These are phyloP conservation scores for Teleogryllus occipitalis DNA, from an alignment of 1,140 invertebrate species.

Conservation along the genomic window DNA sequence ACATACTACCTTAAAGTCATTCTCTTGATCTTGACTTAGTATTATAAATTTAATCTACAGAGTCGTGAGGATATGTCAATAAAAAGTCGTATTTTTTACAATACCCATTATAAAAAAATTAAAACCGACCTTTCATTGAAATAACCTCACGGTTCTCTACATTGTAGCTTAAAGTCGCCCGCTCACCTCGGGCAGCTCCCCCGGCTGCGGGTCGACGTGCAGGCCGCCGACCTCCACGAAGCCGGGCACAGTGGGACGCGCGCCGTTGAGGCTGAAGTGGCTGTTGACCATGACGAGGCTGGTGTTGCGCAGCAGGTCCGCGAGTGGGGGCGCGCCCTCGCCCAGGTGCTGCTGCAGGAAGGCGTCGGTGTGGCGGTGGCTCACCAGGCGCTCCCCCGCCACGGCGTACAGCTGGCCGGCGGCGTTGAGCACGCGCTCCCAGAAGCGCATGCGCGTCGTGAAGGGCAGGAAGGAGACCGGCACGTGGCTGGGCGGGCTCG, in stretches of 20 bases:
- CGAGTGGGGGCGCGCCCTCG: neutral
- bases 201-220: neutral
- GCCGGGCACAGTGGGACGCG: neutral
- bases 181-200: neutral
- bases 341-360: neutral
- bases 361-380: neutral
- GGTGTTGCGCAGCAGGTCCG: neutral
- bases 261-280: neutral
- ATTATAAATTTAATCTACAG: no score
- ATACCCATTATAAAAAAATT: no score
- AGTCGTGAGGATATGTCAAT: no score
- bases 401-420: neutral
- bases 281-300: neutral
- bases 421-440: neutral
- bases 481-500: neutral
- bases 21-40: no score
- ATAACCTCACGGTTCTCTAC: no score
- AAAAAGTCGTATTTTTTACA: no score
- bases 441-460: neutral
- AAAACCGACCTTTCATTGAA: no score
- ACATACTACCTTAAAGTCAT: no score
- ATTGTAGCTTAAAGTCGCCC: no score
- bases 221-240: neutral
- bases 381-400: neutral
- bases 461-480: neutral